Evolutionary conservation across 2,797 vertebrate genomes (phyloP).

Genomic region (Hydrocynus forskahlii): DNA sequence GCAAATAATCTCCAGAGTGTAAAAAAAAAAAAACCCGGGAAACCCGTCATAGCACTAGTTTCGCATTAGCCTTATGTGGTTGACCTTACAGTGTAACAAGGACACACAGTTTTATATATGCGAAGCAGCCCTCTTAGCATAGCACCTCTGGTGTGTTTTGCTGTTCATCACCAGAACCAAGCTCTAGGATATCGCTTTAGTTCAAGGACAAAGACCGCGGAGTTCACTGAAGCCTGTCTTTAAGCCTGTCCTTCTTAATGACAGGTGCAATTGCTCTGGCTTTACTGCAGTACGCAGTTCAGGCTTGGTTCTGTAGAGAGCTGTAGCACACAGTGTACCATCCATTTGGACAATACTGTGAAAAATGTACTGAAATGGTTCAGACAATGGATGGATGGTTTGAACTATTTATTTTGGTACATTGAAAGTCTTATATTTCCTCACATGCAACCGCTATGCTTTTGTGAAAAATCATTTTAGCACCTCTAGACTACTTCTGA

Average conservation of each 20-base stretch:
- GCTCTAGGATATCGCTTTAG: not conserved
- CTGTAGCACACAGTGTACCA: too few species aligned
- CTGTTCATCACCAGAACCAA: not conserved
- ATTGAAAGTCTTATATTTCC: not conserved
- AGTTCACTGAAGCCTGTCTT: too few species aligned
- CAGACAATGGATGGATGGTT: too few species aligned
- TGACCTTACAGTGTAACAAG: constrained; percentile 11
- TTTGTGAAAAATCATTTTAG: not conserved
- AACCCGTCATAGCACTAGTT: not conserved
- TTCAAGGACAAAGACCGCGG: not conserved
- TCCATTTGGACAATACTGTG: too few species aligned
- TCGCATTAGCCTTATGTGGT: not conserved
- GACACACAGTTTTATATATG: constrained; percentile 8
- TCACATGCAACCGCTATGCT: not conserved
- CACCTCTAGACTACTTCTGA: not conserved
- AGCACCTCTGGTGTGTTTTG: not conserved
- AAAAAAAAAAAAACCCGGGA: not conserved
- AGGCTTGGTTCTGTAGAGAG: too few species aligned
- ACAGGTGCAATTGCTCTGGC: too few species aligned
- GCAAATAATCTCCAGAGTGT: not conserved
- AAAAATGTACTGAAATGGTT: too few species aligned
- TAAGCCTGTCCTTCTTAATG: too few species aligned
- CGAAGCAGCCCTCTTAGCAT: not conserved
- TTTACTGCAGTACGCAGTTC: too few species aligned
- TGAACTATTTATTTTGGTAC: too few species aligned